Percentiles rank a stretch among this genome's conserved stretches.
Evolutionary conservation across 2,797 vertebrate species (phyloP).

Genomic region (Orestias chungarensis): DNA sequence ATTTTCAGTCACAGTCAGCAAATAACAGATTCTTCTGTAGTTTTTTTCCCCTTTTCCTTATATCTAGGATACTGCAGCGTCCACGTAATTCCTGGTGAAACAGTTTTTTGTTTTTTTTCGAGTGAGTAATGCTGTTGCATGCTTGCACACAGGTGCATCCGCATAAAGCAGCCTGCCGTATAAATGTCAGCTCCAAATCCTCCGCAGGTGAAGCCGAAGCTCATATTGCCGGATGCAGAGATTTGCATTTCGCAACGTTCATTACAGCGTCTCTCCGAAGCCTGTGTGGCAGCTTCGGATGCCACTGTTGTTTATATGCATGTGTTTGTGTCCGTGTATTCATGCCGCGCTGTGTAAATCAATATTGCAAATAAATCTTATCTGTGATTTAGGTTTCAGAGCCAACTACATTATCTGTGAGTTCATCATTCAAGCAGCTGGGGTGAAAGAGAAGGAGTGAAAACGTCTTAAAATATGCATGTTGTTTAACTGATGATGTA

Average conservation of each 20-base stretch:
- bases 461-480: constrained; percentile 73
- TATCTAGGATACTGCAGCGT: constrained; percentile 11
- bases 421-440: constrained; percentile 55
- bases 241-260: constrained; percentile 76
- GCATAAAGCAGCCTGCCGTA: constrained; percentile 36
- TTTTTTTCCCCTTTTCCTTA: constrained; percentile 19
- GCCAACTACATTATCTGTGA: constrained; percentile 36
- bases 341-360: constrained; percentile 41
- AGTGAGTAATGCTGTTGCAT: constrained; percentile 9
- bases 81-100: constrained; percentile 34
- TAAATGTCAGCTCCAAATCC: constrained; percentile 51
- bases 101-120: constrained; percentile 49
- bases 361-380: constrained; percentile 54
- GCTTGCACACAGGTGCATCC: constrained; percentile 35
- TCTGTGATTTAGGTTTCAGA: constrained; percentile 27
- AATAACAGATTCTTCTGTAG: constrained; percentile 4
- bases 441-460: constrained; percentile 41
- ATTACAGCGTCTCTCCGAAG: constrained; percentile 23
- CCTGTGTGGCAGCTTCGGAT: constrained; percentile 8
- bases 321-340: constrained; percentile 15
- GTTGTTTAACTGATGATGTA: constrained; percentile 69
- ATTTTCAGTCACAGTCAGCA: constrained; percentile 12
- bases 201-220: constrained; percentile 52
- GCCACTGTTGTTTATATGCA: not conserved
- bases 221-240: constrained; percentile 25